These are phyloP conservation scores for Falco concolor DNA, from an alignment of 2,797 vertebrate species.

Conservation along the genomic window DNA sequence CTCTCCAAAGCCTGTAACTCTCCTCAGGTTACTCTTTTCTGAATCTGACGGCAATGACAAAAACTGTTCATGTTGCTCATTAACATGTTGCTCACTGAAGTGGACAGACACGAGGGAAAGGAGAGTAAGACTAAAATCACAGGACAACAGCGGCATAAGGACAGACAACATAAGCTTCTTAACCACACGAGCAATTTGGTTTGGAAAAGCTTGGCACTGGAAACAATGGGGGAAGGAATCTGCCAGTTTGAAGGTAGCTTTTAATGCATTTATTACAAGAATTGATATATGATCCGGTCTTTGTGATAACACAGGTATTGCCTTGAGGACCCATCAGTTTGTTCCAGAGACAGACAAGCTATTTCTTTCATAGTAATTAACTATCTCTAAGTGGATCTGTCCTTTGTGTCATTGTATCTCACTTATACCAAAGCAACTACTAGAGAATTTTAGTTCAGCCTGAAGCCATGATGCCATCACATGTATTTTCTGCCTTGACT, in stretches of 20 bases:
- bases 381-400: not conserved
- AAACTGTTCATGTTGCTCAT: not conserved
- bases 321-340: not conserved
- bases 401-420: not conserved
- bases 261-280: not conserved
- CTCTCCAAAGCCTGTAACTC: not conserved
- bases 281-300: not conserved
- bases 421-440: not conserved
- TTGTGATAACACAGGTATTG: not conserved
- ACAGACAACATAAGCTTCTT: not conserved
- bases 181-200: not conserved
- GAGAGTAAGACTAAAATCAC: not conserved
- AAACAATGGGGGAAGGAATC: not conserved
- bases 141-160: not conserved
- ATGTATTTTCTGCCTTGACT: constrained; percentile 14
- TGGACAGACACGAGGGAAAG: not conserved
- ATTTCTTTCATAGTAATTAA: not conserved
- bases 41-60: not conserved
- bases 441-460: constrained; percentile 4
- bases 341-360: not conserved
- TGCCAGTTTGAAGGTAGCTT: not conserved
- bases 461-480: not conserved
- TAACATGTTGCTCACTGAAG: not conserved
- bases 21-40: not conserved
- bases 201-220: not conserved